Conservation (phyloP, 2,888 invertebrate species). For the Leucophora obtusa region DNA sequence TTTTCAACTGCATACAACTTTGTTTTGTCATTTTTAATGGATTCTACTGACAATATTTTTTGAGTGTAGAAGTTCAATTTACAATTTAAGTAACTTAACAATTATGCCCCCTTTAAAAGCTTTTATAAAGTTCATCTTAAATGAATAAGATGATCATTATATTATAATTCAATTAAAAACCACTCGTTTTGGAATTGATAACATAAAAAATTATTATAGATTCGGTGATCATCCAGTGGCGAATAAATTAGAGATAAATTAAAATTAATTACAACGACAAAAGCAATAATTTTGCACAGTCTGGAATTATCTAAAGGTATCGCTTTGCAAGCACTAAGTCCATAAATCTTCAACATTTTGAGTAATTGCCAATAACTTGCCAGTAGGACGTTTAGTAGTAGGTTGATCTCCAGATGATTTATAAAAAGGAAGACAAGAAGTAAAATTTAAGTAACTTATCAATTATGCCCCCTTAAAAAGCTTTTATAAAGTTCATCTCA, state of each 20-base stretch:
- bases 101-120: not conserved
- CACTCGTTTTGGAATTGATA: conserved; percentile 44
- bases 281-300: no score
- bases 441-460: not conserved
- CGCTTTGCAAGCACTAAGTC: no score
- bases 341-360: no score
- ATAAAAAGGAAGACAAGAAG: no score
- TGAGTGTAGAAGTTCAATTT: no score
- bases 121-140: not conserved
- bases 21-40: no score
- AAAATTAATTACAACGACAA: conserved; percentile 47
- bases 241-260: conserved; percentile 44
- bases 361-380: no score
- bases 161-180: conserved; percentile 53
- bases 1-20: no score
- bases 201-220: conserved; percentile 14
- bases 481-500: not conserved
- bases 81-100: not conserved
- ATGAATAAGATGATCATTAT: not conserved
- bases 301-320: no score
- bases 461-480: not conserved
- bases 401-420: no score
- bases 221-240: not conserved
- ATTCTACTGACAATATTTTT: no score
- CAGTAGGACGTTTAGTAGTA: no score